Conservation (phyloP, 2,888 invertebrate genomes). For the Osedax frankpressi region DNA sequence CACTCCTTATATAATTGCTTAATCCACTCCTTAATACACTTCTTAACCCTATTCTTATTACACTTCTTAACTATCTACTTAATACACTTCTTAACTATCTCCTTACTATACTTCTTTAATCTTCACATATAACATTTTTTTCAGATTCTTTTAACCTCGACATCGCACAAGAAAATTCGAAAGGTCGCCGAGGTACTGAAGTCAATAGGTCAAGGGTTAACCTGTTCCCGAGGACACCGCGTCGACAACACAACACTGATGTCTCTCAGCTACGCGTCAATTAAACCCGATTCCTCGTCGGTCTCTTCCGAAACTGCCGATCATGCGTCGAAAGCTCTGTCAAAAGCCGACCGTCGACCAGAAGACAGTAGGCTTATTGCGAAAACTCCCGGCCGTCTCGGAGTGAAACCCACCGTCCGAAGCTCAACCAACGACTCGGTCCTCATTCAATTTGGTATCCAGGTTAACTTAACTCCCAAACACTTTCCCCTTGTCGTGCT, state of each 20-base stretch:
- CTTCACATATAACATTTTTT: too few relatives aligned
- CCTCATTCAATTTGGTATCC: constrained; percentile 76
- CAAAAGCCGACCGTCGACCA: constrained; percentile 27
- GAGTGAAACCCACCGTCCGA: constrained; percentile 49
- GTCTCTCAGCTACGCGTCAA: constrained; percentile 66
- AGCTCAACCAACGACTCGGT: constrained; percentile 70
- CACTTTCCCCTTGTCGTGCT: too few relatives aligned
- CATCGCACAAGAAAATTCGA: constrained; percentile 64
- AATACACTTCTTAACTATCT: too few relatives aligned
- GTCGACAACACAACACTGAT: constrained; percentile 51
- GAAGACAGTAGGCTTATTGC: constrained; percentile 65
- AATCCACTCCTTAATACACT: background rate
- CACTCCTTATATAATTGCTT: too few relatives aligned
- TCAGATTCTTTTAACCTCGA: constrained; percentile 49
- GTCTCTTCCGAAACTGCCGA: background rate
- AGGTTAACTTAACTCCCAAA: too few relatives aligned
- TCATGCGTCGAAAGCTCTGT: background rate
- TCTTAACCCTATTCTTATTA: background rate
- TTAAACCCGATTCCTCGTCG: constrained; percentile 43
- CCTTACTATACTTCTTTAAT: too few relatives aligned
- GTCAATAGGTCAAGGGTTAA: constrained; percentile 60
- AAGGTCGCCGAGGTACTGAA: constrained; percentile 70
- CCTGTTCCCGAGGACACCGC: background rate
- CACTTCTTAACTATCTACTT: too few relatives aligned
- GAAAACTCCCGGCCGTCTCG: constrained; percentile 56